phyloP scores from a whole-genome alignment of 2,888 invertebrate genomes.

The Heliconius ismenius region DNA sequence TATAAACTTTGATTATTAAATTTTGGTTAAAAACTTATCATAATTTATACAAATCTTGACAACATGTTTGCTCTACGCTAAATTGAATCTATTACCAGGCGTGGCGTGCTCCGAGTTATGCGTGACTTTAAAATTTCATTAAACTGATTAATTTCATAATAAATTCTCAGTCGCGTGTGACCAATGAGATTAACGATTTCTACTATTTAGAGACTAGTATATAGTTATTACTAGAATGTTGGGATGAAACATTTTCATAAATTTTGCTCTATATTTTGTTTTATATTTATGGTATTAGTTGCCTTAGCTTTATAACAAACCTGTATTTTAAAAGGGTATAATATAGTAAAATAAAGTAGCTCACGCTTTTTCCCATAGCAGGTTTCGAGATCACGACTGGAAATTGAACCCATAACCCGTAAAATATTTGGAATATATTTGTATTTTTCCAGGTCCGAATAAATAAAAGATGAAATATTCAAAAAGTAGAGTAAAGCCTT shows the following conservation, averaged over 20 bases:
- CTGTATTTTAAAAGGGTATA: too few relatives aligned
- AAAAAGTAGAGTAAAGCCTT: not conserved
- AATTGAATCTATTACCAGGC: constrained; percentile 1
- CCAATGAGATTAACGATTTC: constrained; percentile 29
- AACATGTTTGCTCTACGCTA: not conserved
- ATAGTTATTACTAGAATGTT: not conserved
- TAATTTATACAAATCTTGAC: not conserved
- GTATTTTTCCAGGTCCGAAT: not conserved
- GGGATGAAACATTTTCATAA: not conserved
- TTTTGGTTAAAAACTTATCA: not conserved
- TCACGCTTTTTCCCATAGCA: too few relatives aligned
- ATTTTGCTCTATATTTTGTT: not conserved
- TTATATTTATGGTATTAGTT: not conserved
- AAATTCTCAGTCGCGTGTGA: constrained; percentile 27
- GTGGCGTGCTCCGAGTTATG: constrained; percentile 29
- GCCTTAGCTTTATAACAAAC: not conserved
- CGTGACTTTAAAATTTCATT: constrained; percentile 27
- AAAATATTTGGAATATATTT: too few relatives aligned
- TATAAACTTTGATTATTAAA: too few relatives aligned
- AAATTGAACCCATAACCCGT: too few relatives aligned
- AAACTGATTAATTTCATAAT: constrained; percentile 27
- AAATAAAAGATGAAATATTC: not conserved
- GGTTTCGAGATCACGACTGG: too few relatives aligned
- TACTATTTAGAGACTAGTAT: constrained; percentile 13
- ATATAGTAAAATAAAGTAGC: too few relatives aligned